A percentile compares a stretch with the other conserved stretches of the same genome.
phyloP scores from a whole-genome alignment of 2,113 vertebrate species.

The Melospiza melodia region DNA sequence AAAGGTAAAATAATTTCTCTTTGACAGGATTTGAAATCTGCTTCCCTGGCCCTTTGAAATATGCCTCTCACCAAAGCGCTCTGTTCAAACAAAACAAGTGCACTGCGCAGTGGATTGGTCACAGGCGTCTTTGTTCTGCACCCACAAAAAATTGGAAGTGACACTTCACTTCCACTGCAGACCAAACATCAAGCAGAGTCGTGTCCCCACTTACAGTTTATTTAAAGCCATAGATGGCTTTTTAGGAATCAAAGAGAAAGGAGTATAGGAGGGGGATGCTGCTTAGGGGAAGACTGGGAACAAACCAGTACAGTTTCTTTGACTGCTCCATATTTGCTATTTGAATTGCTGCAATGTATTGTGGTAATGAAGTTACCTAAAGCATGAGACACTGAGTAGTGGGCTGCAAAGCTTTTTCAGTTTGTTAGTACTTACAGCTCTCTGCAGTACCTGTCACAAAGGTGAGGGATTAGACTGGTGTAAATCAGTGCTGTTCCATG shows the following conservation, averaged over 20 bases:
- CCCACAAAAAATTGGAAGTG: constrained; percentile 65
- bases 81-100: constrained; percentile 11
- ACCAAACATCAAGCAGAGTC: constrained; percentile 50
- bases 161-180: constrained; percentile 47
- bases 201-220: not conserved
- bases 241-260: constrained; percentile 55
- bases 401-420: not conserved
- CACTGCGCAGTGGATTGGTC: constrained; percentile 28
- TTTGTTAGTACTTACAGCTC: not conserved
- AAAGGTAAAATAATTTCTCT: not conserved
- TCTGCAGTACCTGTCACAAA: not conserved
- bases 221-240: constrained; percentile 48
- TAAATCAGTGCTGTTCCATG: not conserved
- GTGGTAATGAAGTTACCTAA: not conserved
- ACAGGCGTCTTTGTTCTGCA: constrained; percentile 64
- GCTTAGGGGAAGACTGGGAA: not conserved
- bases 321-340: not conserved
- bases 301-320: not conserved
- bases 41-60: constrained; percentile 20
- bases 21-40: constrained; percentile 35
- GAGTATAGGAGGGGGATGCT: not conserved
- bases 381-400: not conserved
- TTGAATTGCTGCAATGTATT: not conserved
- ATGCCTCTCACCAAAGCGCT: constrained; percentile 12
- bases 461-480: not conserved